phyloP scores from a whole-genome alignment of 2,888 invertebrate genomes.

The Netelia virgata region DNA sequence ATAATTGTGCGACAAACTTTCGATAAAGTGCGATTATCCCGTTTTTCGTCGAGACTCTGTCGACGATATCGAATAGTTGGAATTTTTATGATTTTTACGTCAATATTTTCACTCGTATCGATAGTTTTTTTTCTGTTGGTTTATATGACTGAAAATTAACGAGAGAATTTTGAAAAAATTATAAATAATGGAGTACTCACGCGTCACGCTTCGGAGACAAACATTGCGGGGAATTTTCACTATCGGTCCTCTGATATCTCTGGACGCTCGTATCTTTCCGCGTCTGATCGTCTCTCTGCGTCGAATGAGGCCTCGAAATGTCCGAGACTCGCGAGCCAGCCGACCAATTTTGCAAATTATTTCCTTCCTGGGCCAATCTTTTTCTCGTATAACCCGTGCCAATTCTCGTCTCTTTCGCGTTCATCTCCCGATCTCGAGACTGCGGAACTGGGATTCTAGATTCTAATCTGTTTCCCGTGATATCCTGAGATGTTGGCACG shows the following conservation, averaged over 20 bases:
- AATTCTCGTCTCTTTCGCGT: conserved; percentile 54
- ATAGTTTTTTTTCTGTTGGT: too few relatives aligned
- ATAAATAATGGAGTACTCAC: conserved; percentile 61
- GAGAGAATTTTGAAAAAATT: background rate
- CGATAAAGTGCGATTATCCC: too few relatives aligned
- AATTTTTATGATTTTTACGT: too few relatives aligned
- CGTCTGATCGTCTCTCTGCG: conserved; percentile 48
- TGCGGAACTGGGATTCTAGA: conserved; percentile 72
- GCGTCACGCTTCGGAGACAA: conserved; percentile 64
- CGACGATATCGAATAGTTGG: too few relatives aligned
- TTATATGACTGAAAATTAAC: background rate
- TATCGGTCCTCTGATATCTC: conserved; percentile 26
- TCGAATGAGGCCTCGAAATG: conserved; percentile 57
- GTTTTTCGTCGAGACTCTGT: too few relatives aligned
- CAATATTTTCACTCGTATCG: too few relatives aligned
- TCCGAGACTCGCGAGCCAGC: conserved; percentile 58
- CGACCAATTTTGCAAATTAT: conserved; percentile 66
- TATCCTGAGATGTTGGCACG: conserved; percentile 63
- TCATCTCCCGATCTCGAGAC: conserved; percentile 67
- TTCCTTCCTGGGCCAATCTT: conserved; percentile 49
- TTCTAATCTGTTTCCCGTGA: conserved; percentile 66
- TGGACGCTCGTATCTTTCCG: background rate
- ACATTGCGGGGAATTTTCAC: conserved; percentile 48
- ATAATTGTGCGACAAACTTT: too few relatives aligned
- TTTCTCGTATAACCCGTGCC: conserved; percentile 51